phyloP scores from a whole-genome alignment of 1,140 invertebrate species.

The Scylla paramamosain region DNA sequence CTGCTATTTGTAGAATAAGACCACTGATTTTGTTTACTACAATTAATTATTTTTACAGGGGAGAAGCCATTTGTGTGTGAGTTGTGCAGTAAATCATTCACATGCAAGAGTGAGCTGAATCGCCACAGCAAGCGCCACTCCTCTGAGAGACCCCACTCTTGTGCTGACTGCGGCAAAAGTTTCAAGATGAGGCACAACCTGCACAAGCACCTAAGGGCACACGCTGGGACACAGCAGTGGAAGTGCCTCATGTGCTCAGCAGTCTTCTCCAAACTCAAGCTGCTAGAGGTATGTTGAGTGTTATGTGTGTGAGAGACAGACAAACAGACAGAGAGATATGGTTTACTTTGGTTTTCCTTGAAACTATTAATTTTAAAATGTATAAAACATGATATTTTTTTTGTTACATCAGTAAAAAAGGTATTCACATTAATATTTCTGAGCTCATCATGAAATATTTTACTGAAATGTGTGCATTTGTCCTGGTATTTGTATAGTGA shows the following conservation, averaged over 20 bases:
- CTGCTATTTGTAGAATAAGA: too few relatives aligned
- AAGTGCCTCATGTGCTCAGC: constrained; percentile 64
- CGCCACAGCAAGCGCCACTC: constrained; percentile 71
- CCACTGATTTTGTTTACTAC: too few relatives aligned
- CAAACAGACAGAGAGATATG: background rate
- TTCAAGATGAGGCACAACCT: constrained; percentile 74
- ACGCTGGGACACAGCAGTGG: constrained; percentile 69
- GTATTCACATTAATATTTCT: too few relatives aligned
- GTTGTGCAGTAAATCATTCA: constrained; percentile 67
- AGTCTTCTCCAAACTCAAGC: constrained; percentile 63
- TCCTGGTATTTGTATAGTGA: too few relatives aligned
- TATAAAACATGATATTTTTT: background rate
- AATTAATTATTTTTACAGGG: constrained; percentile 44
- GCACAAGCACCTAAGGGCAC: constrained; percentile 55
- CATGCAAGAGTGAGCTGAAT: constrained; percentile 68
- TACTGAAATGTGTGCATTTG: too few relatives aligned
- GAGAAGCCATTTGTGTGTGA: constrained; percentile 69
- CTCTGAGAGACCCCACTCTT: constrained; percentile 64
- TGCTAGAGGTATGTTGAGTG: constrained; percentile 63
- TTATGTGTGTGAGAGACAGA: background rate
- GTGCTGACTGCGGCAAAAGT: constrained; percentile 61
- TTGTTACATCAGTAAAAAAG: too few relatives aligned
- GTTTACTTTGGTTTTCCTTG: background rate
- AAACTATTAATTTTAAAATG: background rate
- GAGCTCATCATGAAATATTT: too few relatives aligned